phyloP scores from a whole-genome alignment of 2,113 vertebrate genomes.

The Rhinogobius similis region DNA sequence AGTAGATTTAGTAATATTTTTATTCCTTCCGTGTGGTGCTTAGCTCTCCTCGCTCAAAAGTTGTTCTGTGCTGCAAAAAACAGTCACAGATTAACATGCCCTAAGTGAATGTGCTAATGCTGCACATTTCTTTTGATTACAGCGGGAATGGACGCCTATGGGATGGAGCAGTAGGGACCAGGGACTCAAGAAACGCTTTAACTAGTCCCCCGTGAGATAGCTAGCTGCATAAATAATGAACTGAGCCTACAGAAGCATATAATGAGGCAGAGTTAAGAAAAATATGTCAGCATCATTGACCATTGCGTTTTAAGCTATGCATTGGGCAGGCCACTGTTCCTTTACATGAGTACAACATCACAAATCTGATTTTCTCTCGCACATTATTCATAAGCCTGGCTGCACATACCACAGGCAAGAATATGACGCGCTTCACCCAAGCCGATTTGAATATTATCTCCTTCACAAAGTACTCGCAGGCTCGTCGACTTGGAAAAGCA shows the following conservation, averaged over 20 bases:
- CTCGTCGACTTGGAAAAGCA: slow-evolving; percentile 23
- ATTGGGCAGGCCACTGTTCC: slow-evolving; percentile 1
- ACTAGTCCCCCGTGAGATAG: slow-evolving; percentile 40
- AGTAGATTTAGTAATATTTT: slow-evolving; percentile 27
- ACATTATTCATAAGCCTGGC: slow-evolving; percentile 20
- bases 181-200: slow-evolving; percentile 37
- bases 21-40: neutral
- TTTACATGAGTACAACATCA: slow-evolving; percentile 9
- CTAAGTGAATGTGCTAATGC: slow-evolving; percentile 53
- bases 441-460: slow-evolving; percentile 38
- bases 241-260: slow-evolving; percentile 27
- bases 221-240: slow-evolving; percentile 26
- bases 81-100: slow-evolving; percentile 54
- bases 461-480: slow-evolving; percentile 21
- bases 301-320: slow-evolving; percentile 22
- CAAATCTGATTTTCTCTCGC: slow-evolving; percentile 3
- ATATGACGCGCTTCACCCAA: slow-evolving; percentile 13
- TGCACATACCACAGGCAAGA: neutral
- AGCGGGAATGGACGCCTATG: slow-evolving; percentile 29
- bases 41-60: slow-evolving; percentile 11
- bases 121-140: slow-evolving; percentile 61
- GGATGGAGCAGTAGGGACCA: slow-evolving; percentile 15
- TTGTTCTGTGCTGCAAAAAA: slow-evolving; percentile 27
- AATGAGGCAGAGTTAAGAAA: slow-evolving; percentile 39
- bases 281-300: slow-evolving; percentile 51